phyloP scores from a whole-genome alignment of 1,140 invertebrate species.

The Brachionus calyciflorus region DNA sequence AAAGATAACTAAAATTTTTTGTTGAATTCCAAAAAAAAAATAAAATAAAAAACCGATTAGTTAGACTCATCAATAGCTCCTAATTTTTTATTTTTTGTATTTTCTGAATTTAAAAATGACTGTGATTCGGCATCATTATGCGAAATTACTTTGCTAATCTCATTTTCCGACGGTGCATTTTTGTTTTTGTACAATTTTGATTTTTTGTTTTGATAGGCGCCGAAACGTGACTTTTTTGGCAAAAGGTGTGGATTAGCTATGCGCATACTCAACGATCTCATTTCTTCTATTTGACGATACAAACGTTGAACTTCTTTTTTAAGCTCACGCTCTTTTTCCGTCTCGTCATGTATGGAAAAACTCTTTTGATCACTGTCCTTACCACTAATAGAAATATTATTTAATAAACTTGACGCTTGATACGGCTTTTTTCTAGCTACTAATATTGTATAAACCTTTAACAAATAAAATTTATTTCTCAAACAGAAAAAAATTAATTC shows the following conservation, averaged over 20 bases:
- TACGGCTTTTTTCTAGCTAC: constrained; percentile 23
- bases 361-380: constrained; percentile 46
- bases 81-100: constrained; percentile 11
- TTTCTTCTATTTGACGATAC: constrained; percentile 45
- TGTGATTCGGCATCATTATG: constrained; percentile 20
- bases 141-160: constrained; percentile 36
- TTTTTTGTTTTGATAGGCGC: constrained; percentile 34
- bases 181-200: constrained; percentile 44
- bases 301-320: constrained; percentile 31
- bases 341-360: constrained; percentile 19
- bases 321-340: constrained; percentile 31
- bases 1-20: no score
- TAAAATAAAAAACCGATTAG: not conserved
- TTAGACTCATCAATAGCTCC: constrained; percentile 18
- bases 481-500: not conserved
- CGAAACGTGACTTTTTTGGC: constrained; percentile 40
- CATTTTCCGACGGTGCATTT: constrained; percentile 26
- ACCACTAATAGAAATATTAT: not conserved
- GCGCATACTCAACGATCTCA: constrained; percentile 36
- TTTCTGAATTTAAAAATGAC: not conserved
- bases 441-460: constrained; percentile 28
- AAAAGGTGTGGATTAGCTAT: constrained; percentile 35
- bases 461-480: not conserved
- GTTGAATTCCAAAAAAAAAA: no score
- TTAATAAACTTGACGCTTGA: constrained; percentile 13